phyloP scores from a whole-genome alignment of 2,113 vertebrate species.

The Callipepla squamata region DNA sequence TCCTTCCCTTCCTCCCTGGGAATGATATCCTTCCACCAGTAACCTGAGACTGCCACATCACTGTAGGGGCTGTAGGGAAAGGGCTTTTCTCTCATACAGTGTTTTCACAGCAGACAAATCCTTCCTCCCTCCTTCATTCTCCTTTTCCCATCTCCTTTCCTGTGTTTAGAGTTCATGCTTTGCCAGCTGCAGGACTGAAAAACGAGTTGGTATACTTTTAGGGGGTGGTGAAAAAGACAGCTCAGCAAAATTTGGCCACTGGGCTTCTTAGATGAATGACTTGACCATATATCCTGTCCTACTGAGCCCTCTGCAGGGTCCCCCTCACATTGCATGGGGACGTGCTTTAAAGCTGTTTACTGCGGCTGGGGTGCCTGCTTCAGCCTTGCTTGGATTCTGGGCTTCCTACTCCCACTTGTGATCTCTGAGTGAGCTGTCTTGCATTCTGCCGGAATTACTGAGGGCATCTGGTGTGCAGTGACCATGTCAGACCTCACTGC shows the following conservation, averaged over 20 bases:
- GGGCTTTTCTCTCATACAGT: neutral
- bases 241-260: neutral
- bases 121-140: neutral
- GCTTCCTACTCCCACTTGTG: neutral
- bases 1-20: neutral
- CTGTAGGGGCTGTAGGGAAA: neutral
- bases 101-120: neutral
- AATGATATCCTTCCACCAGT: neutral
- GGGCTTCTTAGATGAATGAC: neutral
- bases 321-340: neutral
- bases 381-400: neutral
- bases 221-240: neutral
- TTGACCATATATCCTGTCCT: neutral
- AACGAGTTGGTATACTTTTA: neutral
- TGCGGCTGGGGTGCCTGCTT: rapidly evolving
- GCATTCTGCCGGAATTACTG: neutral
- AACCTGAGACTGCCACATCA: rapidly evolving
- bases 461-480: neutral
- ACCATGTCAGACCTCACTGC: neutral
- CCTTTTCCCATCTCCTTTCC: neutral
- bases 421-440: neutral
- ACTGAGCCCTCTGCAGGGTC: conserved; percentile 56
- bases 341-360: neutral
- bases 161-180: neutral
- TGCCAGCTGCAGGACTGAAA: neutral